Evolutionary conservation across 2,888 invertebrate genomes (phyloP), one percentile per base, ranked within the genome.

Genomic region (Dysmachus trigonus): DNA sequence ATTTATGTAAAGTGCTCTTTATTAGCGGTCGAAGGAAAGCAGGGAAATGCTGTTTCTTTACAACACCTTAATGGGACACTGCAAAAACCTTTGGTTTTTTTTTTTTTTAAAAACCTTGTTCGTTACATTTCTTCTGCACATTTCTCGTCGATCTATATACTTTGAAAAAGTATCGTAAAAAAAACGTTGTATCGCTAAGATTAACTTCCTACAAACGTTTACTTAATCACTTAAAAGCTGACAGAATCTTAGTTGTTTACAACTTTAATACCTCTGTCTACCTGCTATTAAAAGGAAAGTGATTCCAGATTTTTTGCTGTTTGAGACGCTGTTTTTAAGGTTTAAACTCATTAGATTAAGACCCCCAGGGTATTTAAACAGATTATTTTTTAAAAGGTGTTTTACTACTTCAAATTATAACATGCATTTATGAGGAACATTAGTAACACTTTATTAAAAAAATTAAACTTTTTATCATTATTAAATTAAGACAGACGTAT

Each of bases 1-100:
- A 76, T 76, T 76, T 76, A 76, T 76, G 76, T 76, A 35, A 76
- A 76, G 33, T 38, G 33, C 35, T 31, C 38, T 76, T 76, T 76
- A 22, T 76, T 76, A 22, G 31, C 76, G 13, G 13, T 22, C 8
- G 33, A 74, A 76, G 22, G 76, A 76, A 76, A 76, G 35, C 38
- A 38, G 38, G 76, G 41, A 76, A 76, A 76, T 18, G 76, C 18
- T 22, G 76, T 38, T 76, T 31, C 38, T 76, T 76, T 38, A 38
- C 33, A 18, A 76, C 41, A 35, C 38, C 38, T 18, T 76, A 76
- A 76, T 76, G 18, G 35, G 35, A 18, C n/a, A 35, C 35, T 38
- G 13, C 38, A 76, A 76, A 76, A 76, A 76, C 76, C 33, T 76
- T 76, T 38, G 38, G 38, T 35, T 76, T 74, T 76, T 76, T 38